phyloP scores from a whole-genome alignment of 2,888 invertebrate genomes.

The Nemotelus nigrinus region DNA sequence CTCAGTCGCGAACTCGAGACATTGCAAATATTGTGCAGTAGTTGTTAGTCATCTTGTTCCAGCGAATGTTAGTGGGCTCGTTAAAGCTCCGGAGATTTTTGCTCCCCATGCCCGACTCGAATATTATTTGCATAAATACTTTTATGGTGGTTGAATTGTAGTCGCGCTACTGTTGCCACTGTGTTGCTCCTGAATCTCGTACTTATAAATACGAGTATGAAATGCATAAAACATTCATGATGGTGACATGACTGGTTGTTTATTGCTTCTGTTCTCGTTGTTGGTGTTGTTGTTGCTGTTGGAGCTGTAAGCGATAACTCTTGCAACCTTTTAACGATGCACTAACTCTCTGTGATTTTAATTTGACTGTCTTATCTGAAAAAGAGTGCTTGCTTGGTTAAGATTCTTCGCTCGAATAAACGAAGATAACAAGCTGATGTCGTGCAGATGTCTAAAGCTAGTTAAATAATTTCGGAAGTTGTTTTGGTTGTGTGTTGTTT shows the following conservation, averaged over 20 bases:
- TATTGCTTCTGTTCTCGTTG: slow-evolving; percentile 23
- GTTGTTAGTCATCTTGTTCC: slow-evolving; percentile 33
- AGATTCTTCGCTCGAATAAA: too few relatives aligned
- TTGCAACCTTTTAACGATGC: slow-evolving; percentile 39
- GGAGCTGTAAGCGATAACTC: slow-evolving; percentile 38
- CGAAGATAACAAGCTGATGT: too few relatives aligned
- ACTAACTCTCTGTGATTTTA: slow-evolving; percentile 31
- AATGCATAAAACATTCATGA: slow-evolving; percentile 38
- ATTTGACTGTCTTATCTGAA: slow-evolving; percentile 30
- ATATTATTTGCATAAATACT: slow-evolving; percentile 44
- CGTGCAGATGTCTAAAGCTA: too few relatives aligned
- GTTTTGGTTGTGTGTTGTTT: too few relatives aligned
- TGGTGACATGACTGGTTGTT: slow-evolving; percentile 26
- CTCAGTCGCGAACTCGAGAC: slow-evolving; percentile 7
- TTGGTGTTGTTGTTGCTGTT: neutral
- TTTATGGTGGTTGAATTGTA: slow-evolving; percentile 16
- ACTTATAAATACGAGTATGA: neutral
- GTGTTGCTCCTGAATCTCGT: slow-evolving; percentile 14
- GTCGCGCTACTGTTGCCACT: slow-evolving; percentile 1
- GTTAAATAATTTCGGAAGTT: too few relatives aligned
- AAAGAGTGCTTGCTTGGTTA: too few relatives aligned
- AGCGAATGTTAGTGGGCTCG: slow-evolving; percentile 29
- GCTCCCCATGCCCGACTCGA: slow-evolving; percentile 2
- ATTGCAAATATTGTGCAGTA: slow-evolving; percentile 42
- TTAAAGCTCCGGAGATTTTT: slow-evolving; percentile 8